These are phyloP conservation scores for Chloroclysta siterata DNA, from an alignment of 2,888 invertebrate genomes.

Conservation along the genomic window DNA sequence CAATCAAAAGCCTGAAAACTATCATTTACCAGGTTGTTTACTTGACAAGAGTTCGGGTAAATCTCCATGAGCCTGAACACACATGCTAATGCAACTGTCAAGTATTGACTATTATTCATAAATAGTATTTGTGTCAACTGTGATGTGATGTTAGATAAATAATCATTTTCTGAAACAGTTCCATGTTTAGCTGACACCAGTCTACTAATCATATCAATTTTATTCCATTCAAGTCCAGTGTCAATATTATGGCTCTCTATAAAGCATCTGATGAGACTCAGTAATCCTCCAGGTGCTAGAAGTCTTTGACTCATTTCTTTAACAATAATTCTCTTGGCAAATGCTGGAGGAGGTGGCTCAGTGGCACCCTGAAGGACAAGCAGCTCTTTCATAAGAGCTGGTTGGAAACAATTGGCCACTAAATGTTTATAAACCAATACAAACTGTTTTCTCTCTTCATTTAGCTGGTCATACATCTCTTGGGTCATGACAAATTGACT, in stretches of 20 bases:
- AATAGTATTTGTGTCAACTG: constrained; percentile 81
- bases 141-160: constrained; percentile 80
- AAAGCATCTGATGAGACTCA: constrained; percentile 87
- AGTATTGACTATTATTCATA: constrained; percentile 70
- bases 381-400: constrained; percentile 88
- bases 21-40: constrained; percentile 57
- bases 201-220: constrained; percentile 87
- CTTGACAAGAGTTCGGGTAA: constrained; percentile 69
- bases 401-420: constrained; percentile 84
- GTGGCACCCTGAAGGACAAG: constrained; percentile 86
- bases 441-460: constrained; percentile 81
- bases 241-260: constrained; percentile 84
- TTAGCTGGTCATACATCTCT: constrained; percentile 81
- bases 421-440: constrained; percentile 77
- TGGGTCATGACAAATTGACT: constrained; percentile 81
- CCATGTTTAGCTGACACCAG: constrained; percentile 86
- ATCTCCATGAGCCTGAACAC: constrained; percentile 79
- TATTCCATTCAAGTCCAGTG: constrained; percentile 87
- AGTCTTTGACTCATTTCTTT: constrained; percentile 86
- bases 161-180: constrained; percentile 69
- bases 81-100: constrained; percentile 83
- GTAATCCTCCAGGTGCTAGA: constrained; percentile 86
- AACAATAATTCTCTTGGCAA: constrained; percentile 86
- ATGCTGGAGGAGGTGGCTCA: constrained; percentile 82
- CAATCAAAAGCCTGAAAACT: constrained; percentile 62